A percentile compares a stretch with the other conserved stretches of the same genome.
Evolutionary conservation across 1,140 invertebrate species (phyloP).

Genomic region (Tachypleus tridentatus): DNA sequence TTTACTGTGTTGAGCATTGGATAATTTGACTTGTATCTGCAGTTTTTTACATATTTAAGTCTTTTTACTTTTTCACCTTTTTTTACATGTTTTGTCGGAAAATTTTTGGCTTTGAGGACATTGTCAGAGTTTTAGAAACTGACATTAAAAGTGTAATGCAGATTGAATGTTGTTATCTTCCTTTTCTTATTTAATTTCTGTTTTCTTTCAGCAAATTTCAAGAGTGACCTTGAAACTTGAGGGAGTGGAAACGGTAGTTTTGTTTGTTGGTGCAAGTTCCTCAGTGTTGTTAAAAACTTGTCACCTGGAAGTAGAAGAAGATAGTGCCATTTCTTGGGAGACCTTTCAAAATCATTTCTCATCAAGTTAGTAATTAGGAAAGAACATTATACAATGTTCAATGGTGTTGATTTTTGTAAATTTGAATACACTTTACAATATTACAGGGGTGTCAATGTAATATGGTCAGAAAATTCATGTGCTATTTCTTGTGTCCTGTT

Average conservation of each 20-base stretch:
- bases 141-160: not conserved
- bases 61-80: too few relatives aligned
- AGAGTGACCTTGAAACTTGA: constrained; percentile 13
- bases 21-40: too few relatives aligned
- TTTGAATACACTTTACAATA: too few relatives aligned
- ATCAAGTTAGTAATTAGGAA: constrained; percentile 8
- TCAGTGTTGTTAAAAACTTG: not conserved
- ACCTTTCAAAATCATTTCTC: constrained; percentile 19
- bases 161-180: not conserved
- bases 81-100: too few relatives aligned
- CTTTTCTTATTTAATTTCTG: not conserved
- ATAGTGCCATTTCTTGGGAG: constrained; percentile 19
- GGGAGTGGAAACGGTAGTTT: constrained; percentile 12
- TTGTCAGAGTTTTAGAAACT: not conserved
- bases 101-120: too few relatives aligned
- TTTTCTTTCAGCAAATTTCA: constrained; percentile 7
- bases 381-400: too few relatives aligned
- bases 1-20: too few relatives aligned
- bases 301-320: constrained; percentile 16
- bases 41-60: too few relatives aligned
- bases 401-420: too few relatives aligned
- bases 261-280: constrained; percentile 6
- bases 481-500: too few relatives aligned
- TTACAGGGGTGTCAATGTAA: too few relatives aligned
- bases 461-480: too few relatives aligned